These are phyloP conservation scores for Mystacornis crossleyi DNA, from an alignment of 2,113 vertebrate species.

Conservation along the genomic window DNA sequence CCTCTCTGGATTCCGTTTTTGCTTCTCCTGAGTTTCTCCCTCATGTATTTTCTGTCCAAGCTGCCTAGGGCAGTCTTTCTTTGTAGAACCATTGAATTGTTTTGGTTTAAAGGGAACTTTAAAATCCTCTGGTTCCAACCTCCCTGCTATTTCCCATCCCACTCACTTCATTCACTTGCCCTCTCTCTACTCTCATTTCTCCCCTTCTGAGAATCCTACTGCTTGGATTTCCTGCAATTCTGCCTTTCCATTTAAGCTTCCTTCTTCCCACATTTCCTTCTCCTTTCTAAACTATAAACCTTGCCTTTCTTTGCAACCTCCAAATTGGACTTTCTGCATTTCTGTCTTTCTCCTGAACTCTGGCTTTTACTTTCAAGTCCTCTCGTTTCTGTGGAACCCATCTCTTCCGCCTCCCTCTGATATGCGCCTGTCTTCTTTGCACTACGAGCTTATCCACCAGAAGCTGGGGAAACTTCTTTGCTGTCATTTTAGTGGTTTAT, in stretches of 20 bases:
- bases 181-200: not conserved
- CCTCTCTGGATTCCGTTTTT: too few species aligned
- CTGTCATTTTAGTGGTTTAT: not conserved
- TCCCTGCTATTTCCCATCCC: not conserved
- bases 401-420: not conserved
- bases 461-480: not conserved
- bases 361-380: not conserved
- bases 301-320: not conserved
- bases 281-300: not conserved
- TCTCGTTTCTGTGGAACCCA: not conserved
- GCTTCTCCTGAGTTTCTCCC: not conserved
- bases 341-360: not conserved
- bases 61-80: not conserved
- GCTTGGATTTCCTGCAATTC: not conserved
- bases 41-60: not conserved
- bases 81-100: not conserved
- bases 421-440: not conserved
- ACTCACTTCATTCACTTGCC: not conserved
- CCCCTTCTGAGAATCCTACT: not conserved
- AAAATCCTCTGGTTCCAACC: not conserved
- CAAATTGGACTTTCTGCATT: not conserved
- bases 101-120: not conserved
- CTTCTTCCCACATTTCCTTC: not conserved
- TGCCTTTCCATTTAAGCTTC: not conserved
- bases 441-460: rapidly evolving